Evolutionary conservation across 2,113 vertebrate species (phyloP).

Genomic region (Columba janthina): DNA sequence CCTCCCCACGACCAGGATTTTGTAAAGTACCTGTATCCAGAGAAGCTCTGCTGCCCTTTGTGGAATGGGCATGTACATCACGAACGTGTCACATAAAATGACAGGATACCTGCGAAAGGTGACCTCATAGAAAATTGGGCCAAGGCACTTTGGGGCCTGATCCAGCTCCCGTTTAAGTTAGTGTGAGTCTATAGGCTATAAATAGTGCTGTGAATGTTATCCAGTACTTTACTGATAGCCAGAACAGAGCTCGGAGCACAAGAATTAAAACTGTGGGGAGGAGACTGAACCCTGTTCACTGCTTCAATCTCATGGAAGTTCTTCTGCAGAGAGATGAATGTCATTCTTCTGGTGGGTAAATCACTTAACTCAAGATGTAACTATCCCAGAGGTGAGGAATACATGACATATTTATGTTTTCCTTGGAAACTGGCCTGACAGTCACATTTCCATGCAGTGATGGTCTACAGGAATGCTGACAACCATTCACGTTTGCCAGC

Average conservation of each 20-base stretch:
- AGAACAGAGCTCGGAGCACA: not conserved
- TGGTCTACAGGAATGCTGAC: not conserved
- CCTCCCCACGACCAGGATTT: not conserved
- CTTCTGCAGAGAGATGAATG: not conserved
- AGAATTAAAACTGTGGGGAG: not conserved
- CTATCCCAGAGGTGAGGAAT: not conserved
- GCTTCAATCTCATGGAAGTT: not conserved
- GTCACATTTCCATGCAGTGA: not conserved
- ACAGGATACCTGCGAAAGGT: conserved; percentile 14
- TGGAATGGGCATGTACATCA: not conserved
- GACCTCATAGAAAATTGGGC: conserved; percentile 62
- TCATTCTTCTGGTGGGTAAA: not conserved
- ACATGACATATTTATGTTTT: not conserved
- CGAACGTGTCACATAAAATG: not conserved
- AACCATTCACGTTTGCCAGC: not conserved
- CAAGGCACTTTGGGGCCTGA: conserved; percentile 67
- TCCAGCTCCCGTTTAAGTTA: conserved; percentile 60
- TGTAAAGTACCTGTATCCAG: not conserved
- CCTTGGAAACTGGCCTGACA: not conserved
- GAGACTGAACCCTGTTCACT: not conserved
- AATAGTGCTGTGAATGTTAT: conserved; percentile 53
- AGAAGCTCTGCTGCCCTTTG: not conserved
- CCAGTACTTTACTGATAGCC: conserved; percentile 43
- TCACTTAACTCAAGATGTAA: not conserved
- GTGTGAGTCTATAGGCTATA: conserved; percentile 52